Conservation (phyloP, 1,140 invertebrate species). For the Drosophila oshimai region DNA sequence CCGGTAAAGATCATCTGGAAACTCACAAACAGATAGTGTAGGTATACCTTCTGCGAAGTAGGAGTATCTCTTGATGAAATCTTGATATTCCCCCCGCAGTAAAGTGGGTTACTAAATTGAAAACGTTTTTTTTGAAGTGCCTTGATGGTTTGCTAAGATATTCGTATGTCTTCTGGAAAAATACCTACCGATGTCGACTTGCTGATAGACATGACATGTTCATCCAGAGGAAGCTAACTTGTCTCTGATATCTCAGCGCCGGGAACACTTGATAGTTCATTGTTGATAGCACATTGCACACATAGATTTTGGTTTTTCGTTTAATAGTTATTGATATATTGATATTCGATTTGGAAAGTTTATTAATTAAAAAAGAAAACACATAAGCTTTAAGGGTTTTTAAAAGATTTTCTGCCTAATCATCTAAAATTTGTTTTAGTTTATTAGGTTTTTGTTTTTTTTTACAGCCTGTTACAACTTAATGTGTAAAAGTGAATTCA, state of each 20-base stretch:
- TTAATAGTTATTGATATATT: neutral
- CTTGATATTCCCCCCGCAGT: conserved; percentile 9
- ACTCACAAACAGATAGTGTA: neutral
- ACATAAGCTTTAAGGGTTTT: too few relatives aligned
- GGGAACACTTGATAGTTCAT: neutral
- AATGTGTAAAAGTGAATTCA: too few relatives aligned
- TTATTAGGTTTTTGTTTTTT: too few relatives aligned
- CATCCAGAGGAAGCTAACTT: conserved; percentile 1
- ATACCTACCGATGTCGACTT: conserved; percentile 2
- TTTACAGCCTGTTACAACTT: too few relatives aligned
- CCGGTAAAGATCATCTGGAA: conserved; percentile 64
- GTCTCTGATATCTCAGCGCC: neutral
- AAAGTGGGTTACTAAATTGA: conserved; percentile 30
- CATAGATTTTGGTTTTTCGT: neutral
- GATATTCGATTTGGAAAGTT: too few relatives aligned
- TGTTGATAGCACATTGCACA: neutral
- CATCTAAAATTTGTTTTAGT: too few relatives aligned
- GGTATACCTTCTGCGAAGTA: neutral
- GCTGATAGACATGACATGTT: conserved; percentile 32
- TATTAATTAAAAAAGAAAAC: too few relatives aligned
- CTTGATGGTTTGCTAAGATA: conserved; percentile 7
- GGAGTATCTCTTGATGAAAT: neutral
- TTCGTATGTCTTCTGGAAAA: conserved; percentile 18
- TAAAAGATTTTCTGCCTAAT: too few relatives aligned
- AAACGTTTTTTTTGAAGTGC: conserved; percentile 15